These are phyloP conservation scores for Eulemur rufifrons DNA, from an alignment of 2,113 vertebrate species.

Conservation along the genomic window DNA sequence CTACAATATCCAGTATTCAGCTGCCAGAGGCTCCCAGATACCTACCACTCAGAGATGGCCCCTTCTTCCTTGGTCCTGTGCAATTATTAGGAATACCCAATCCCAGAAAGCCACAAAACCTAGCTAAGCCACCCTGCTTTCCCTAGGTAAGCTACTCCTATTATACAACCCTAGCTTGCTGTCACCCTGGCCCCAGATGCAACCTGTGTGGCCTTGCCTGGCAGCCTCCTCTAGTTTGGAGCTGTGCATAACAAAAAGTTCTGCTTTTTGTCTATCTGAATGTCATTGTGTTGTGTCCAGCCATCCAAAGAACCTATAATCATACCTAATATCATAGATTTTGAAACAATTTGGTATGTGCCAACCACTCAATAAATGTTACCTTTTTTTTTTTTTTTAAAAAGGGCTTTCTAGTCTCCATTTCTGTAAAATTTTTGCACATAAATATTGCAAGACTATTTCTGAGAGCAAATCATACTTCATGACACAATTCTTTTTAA, in stretches of 20 bases:
- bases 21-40: neutral
- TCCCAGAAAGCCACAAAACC: neutral
- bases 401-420: neutral
- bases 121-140: neutral
- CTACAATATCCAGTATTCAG: neutral
- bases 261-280: neutral
- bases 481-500: neutral
- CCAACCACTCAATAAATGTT: neutral
- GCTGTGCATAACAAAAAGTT: neutral
- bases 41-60: neutral
- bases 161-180: neutral
- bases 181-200: neutral
- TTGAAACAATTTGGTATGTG: neutral
- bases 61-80: neutral
- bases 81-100: neutral
- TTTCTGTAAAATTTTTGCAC: neutral
- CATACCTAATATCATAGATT: neutral
- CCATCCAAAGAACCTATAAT: neutral
- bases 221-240: neutral
- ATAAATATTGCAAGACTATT: neutral
- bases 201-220: neutral
- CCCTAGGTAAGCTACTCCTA: neutral
- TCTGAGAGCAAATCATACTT: neutral
- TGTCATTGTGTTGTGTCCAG: neutral
- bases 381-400: neutral